Base-by-base conservation (phyloP, 30 jellyfish, hydroid and myxozoan genomes). In the Calvadosia cruxmelitensis region DNA sequence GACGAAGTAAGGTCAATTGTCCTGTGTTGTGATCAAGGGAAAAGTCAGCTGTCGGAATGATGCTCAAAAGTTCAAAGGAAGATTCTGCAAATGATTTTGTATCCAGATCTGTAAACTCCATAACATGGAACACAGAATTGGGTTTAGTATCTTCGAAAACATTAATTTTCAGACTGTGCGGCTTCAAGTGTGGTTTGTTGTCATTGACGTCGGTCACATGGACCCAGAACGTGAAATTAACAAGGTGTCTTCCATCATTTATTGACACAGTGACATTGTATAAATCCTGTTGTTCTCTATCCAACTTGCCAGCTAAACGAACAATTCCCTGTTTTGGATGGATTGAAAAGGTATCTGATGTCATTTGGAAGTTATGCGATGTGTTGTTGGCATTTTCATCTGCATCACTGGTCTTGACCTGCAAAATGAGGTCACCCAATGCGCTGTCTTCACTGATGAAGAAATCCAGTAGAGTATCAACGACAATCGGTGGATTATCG, bases 171-270 rank as follows among this genome's bases (percentile, higher is more conserved):
- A 52, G 5, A 12, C 15, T 49, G 13, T 25, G 49, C 3, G 80
- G 34, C 0, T 65, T 29, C 50, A 82, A 74, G 50, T 71, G 74
- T 16, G 94, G 94, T 27, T 84, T 86, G 1, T 84, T 70, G 53
- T 82, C 94, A 49, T 82, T 82, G 32, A 73, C 53, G 69, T 82
- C 94, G 0, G 68, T 67, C 25, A 82, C 75, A 1, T 13, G 15
- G 1, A 82, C 79, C 1, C 66, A 73, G 63, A 82, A 61, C 15
- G 36, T 16, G 77, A 35, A 74, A 49, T 31, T 67, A 0, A 35
- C 51, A 28, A 34, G 62, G 25, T 61, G 71, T 25, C 51, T 63
- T 2, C 80, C 73, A 50, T 82, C 94, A 31, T n/a, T 31, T n/a
- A 74, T 74, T 7, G 72, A 33, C 51, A 82, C 64, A 0, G 75